Evolutionary conservation across 1,140 invertebrate genomes (phyloP).

Genomic region (Euschistus heros): DNA sequence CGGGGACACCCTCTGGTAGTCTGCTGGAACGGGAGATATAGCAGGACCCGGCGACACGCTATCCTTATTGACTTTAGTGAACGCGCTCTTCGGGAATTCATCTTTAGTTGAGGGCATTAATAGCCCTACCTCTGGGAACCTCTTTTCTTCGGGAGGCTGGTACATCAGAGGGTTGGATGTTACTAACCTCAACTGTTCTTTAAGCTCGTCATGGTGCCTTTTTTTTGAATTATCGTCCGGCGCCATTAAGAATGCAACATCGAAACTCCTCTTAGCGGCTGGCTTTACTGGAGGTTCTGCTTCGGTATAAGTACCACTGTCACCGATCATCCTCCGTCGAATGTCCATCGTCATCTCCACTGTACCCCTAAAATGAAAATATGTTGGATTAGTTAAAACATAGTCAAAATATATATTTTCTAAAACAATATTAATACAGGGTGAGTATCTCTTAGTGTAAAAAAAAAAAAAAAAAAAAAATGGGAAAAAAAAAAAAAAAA

Average conservation of each 20-base stretch:
- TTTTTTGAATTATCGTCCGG: constrained; percentile 65
- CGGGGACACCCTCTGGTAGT: constrained; percentile 44
- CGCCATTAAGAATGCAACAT: constrained; percentile 77
- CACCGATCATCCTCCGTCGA: constrained; percentile 23
- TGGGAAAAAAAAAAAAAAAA: too few relatives aligned
- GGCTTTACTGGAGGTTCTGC: constrained; percentile 13
- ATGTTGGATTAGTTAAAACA: too few relatives aligned
- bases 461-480: too few relatives aligned
- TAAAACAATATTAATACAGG: too few relatives aligned
- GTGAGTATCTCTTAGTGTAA: too few relatives aligned
- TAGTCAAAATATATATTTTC: too few relatives aligned
- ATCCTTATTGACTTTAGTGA: constrained; percentile 53
- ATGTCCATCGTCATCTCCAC: constrained; percentile 31
- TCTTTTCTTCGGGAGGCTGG: constrained; percentile 31
- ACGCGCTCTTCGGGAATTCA: constrained; percentile 50
- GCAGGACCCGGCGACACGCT: constrained; percentile 12
- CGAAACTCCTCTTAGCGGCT: constrained; percentile 52
- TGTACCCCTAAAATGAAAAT: too few relatives aligned
- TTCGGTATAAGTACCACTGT: constrained; percentile 9
- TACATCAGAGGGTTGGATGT: constrained; percentile 26
- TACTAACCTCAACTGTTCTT: constrained; percentile 27
- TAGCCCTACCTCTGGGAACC: constrained; percentile 19
- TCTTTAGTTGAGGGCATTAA: constrained; percentile 21
- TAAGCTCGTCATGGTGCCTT: constrained; percentile 25
- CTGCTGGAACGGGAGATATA: constrained; percentile 32